Conservation (phyloP, 1,140 invertebrate genomes). For the Ooceraea biroi region DNA sequence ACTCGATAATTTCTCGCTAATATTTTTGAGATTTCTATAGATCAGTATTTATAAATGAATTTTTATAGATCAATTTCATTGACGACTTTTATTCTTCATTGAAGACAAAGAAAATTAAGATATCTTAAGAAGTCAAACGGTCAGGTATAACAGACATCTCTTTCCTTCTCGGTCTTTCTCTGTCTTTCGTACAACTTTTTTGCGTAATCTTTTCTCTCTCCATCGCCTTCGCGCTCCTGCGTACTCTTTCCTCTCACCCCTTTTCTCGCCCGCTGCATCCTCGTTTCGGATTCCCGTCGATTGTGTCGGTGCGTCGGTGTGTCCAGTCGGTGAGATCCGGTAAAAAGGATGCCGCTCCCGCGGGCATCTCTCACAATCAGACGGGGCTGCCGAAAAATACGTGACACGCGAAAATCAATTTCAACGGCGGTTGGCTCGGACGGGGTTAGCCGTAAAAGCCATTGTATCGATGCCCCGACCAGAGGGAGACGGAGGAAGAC, state of each 20-base stretch:
- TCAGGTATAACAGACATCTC: constrained; percentile 12
- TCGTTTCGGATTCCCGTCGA: constrained; percentile 49
- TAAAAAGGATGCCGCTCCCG: constrained; percentile 71
- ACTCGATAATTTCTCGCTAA: too few species aligned
- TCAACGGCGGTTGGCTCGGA: constrained; percentile 72
- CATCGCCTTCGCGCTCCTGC: neutral
- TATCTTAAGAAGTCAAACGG: constrained; percentile 33
- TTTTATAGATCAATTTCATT: too few species aligned
- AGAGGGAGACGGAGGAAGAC: constrained; percentile 30
- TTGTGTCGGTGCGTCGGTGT: constrained; percentile 56
- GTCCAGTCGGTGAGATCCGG: constrained; percentile 51
- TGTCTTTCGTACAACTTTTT: constrained; percentile 16
- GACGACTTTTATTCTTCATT: too few species aligned
- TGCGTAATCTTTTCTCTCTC: constrained; percentile 20
- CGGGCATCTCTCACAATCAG: constrained; percentile 70
- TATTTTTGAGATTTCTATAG: too few species aligned
- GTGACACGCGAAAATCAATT: constrained; percentile 82
- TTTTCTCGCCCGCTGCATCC: constrained; percentile 50
- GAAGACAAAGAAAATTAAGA: too few species aligned
- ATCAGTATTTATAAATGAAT: too few species aligned
- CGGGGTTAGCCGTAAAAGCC: constrained; percentile 67
- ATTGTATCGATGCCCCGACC: constrained; percentile 50
- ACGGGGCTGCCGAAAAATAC: constrained; percentile 75
- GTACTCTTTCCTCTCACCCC: constrained; percentile 10
- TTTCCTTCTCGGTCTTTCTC: neutral